phyloP scores from a whole-genome alignment of 2,888 invertebrate species.

The Alsophila aescularia region DNA sequence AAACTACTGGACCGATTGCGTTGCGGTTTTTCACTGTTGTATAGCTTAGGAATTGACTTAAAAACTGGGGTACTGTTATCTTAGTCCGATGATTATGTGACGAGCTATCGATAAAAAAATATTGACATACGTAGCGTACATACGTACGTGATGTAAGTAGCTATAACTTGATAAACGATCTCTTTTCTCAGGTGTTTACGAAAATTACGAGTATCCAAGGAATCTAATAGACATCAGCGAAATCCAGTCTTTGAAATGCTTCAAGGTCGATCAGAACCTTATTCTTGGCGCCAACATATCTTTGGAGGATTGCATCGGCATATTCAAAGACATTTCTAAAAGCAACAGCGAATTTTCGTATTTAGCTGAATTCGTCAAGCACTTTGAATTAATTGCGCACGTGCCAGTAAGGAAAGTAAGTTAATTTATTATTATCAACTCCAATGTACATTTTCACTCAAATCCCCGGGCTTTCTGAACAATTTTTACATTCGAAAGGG shows the following conservation, averaged over 20 bases:
- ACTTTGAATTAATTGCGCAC: conserved; percentile 86
- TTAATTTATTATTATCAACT: too few species aligned
- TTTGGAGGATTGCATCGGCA: conserved; percentile 80
- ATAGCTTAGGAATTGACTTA: too few species aligned
- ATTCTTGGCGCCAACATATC: conserved; percentile 84
- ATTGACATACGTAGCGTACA: too few species aligned
- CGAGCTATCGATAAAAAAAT: too few species aligned
- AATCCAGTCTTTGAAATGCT: conserved; percentile 60
- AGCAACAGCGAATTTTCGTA: conserved; percentile 77
- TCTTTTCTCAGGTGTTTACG: conserved; percentile 58
- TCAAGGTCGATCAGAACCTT: conserved; percentile 64
- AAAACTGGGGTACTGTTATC: too few species aligned
- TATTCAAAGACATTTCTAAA: conserved; percentile 67
- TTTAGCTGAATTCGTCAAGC: conserved; percentile 80
- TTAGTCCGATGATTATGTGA: too few species aligned
- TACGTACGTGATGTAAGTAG: not conserved
- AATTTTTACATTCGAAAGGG: too few species aligned
- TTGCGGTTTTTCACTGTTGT: too few species aligned
- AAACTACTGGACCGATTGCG: too few species aligned
- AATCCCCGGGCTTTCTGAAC: too few species aligned
- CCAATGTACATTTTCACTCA: too few species aligned
- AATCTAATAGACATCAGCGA: conserved; percentile 68
- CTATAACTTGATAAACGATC: not conserved
- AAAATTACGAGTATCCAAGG: conserved; percentile 59
- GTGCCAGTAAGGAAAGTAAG: conserved; percentile 86